Conservation (phyloP, 92 coral and sea anemone species). For the Actinostola sp. region DNA sequence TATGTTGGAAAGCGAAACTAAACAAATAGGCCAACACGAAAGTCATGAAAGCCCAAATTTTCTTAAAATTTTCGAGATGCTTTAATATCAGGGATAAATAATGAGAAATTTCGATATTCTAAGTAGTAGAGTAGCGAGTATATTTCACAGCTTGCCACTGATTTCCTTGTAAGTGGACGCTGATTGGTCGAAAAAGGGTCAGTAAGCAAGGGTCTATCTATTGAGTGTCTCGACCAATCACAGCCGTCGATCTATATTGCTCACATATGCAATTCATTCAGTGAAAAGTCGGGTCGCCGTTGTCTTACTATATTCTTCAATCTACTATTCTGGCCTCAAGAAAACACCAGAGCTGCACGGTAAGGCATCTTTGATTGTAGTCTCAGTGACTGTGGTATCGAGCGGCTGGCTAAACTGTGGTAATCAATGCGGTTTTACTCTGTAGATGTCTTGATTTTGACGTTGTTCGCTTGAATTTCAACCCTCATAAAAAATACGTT, state of each 20-base stretch:
- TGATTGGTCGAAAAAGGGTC: slow-evolving; percentile 55
- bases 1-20: neutral
- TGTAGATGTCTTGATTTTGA: slow-evolving; percentile 17
- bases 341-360: slow-evolving; percentile 16
- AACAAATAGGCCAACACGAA: too few relatives aligned
- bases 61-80: too few relatives aligned
- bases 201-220: slow-evolving; percentile 32
- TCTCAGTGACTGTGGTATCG: neutral
- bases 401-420: slow-evolving; percentile 34
- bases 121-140: neutral
- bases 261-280: slow-evolving; percentile 57
- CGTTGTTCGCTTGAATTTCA: slow-evolving; percentile 23
- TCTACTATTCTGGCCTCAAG: slow-evolving; percentile 20
- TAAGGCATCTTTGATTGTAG: slow-evolving; percentile 4
- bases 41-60: too few relatives aligned
- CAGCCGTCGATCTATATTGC: slow-evolving; percentile 15
- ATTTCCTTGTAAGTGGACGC: neutral
- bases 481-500: slow-evolving; percentile 25
- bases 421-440: slow-evolving; percentile 29
- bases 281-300: slow-evolving; percentile 26
- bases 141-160: too few relatives aligned
- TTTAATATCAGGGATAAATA: too few relatives aligned
- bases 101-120: neutral
- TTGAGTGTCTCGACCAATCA: slow-evolving; percentile 32
- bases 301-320: slow-evolving; percentile 16